Evolutionary conservation across 23 tunicate genomes (phyloP).

Genomic region (Pegea sp.): DNA sequence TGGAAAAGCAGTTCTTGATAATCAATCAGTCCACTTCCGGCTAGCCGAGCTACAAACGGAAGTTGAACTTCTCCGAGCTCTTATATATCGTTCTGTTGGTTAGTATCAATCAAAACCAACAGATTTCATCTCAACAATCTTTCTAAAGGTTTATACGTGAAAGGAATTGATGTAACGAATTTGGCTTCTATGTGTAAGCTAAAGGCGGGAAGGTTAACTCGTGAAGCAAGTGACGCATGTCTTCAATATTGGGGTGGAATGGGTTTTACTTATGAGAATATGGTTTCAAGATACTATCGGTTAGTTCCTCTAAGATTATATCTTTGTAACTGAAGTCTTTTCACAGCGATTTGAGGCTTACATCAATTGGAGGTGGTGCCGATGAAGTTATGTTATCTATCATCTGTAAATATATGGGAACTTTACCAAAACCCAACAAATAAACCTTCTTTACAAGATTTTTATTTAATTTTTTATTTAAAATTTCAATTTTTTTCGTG

Average conservation of each 20-base stretch:
- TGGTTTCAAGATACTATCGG: conserved; percentile 57
- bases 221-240: conserved; percentile 61
- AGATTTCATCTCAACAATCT: too few species aligned
- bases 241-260: conserved; percentile 97
- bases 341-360: conserved; percentile 43
- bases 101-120: too few species aligned
- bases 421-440: conserved; percentile 64
- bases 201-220: conserved; percentile 50
- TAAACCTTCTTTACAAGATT: too few species aligned
- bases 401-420: conserved; percentile 73
- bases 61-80: conserved; percentile 53
- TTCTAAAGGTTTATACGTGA: conserved; percentile 34
- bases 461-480: too few species aligned
- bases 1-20: conserved; percentile 60
- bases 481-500: too few species aligned
- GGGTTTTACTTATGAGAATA: conserved; percentile 59
- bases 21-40: conserved; percentile 81
- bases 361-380: conserved; percentile 94
- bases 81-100: conserved; percentile 64
- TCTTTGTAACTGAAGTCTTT: too few species aligned
- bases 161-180: conserved; percentile 82
- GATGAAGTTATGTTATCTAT: conserved; percentile 96
- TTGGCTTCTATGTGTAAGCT: conserved; percentile 94
- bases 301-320: too few species aligned
- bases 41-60: conserved; percentile 91